phyloP scores from a whole-genome alignment of 2,797 vertebrate species.

The Epinephelus awoara region DNA sequence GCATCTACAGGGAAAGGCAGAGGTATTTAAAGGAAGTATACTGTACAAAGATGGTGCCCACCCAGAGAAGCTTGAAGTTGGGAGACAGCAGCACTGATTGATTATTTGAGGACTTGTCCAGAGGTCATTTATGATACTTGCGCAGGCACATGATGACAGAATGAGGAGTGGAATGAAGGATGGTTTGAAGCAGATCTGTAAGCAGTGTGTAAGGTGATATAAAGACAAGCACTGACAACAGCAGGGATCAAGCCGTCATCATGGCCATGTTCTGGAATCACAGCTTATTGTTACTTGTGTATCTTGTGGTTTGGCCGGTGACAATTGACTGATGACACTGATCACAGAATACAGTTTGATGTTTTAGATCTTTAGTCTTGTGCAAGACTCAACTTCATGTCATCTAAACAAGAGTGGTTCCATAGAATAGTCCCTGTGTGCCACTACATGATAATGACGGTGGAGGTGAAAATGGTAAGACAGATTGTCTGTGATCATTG shows the following conservation, averaged over 20 bases:
- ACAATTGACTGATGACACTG: slow-evolving; percentile 1
- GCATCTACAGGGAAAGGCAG: slow-evolving; percentile 15
- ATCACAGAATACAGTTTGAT: neutral
- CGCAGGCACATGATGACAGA: slow-evolving; percentile 8
- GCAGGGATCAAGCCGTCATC: slow-evolving; percentile 29
- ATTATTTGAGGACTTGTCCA: slow-evolving; percentile 12
- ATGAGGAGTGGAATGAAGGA: slow-evolving; percentile 27
- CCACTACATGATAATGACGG: neutral
- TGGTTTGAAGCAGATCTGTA: slow-evolving; percentile 17
- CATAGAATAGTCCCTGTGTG: neutral
- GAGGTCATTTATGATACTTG: slow-evolving; percentile 10
- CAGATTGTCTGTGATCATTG: slow-evolving; percentile 2
- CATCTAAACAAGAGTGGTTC: no score
- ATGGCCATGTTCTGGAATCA: neutral
- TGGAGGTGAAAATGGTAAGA: slow-evolving; percentile 3
- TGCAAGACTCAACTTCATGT: neutral
- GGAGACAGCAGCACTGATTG: neutral
- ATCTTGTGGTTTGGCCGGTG: neutral
- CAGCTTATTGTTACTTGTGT: slow-evolving; percentile 3
- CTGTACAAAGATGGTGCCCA: slow-evolving; percentile 2
- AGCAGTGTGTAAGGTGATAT: slow-evolving; percentile 6
- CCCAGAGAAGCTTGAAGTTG: neutral
- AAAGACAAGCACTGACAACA: slow-evolving; percentile 13
- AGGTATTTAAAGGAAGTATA: slow-evolving; percentile 7
- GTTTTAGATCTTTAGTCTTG: neutral